Base-by-base conservation (phyloP, 2,113 vertebrate species). In the Dryoscopus gambensis region DNA sequence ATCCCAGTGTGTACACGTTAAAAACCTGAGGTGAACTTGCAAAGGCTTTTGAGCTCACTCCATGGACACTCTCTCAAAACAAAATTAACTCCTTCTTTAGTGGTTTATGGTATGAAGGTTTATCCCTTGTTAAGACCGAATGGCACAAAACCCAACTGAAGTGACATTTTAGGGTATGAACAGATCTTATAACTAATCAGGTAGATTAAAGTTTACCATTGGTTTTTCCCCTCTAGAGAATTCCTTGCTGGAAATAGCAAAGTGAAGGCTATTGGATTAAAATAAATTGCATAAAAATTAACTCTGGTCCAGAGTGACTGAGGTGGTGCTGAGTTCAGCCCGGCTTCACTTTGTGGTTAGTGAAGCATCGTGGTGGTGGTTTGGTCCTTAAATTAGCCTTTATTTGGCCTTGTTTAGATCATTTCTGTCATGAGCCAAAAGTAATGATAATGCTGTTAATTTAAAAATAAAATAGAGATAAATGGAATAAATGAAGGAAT, bases 281-380 rank as follows among this genome's bases (percentile, higher is more conserved):
- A 68, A 42, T n/a, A 4, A 59, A 57, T 18, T 6, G 35, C 39
- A 30, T 53, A 13, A 47, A 78, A 87, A 57, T 20, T 21, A 64
- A 44, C 8, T 3, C 23, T 50, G 8, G 20, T 23, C 7, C 8
- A 24, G 20, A 0, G 0, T 16, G 30, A 6, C 9, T 47, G 62
- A 69, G 33, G 31, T 27, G 25, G 6, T 27, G 42, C 1, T 30
- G 25, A 33, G 46, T 19, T 93, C 78, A 68, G 53, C 62, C 70
- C 15, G 60, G 24, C 31, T 68, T 64, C 40, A 7, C 1, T 33
- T 50, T 28, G 55, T 5, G 12, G 16, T 14, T 15, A 2, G 11
- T 3, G 15, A 4, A 4, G 20, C 17, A 5, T 2, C 46, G 44
- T 22, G 70, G 16, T 39, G 46, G 1, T 1, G 0, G 10, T 47